These are phyloP conservation scores for Muscina levida DNA, from an alignment of 2,888 invertebrate genomes.

Conservation along the genomic window DNA sequence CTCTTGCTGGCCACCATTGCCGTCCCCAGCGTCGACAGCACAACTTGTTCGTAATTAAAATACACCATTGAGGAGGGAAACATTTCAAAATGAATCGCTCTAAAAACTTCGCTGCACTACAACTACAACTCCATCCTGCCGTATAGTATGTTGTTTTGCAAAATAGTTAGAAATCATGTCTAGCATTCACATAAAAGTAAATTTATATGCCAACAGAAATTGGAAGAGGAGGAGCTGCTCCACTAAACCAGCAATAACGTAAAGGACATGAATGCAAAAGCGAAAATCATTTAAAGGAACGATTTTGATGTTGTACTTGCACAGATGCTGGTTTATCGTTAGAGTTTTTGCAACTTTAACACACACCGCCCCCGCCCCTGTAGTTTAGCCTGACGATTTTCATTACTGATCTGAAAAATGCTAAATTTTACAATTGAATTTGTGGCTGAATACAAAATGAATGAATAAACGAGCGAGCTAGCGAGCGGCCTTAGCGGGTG, in stretches of 20 bases:
- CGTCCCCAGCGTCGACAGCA: too few relatives aligned
- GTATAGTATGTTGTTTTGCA: constrained; percentile 21
- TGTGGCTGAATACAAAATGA: constrained; percentile 60
- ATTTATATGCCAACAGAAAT: constrained; percentile 49
- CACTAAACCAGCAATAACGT: not conserved
- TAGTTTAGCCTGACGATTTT: constrained; percentile 40
- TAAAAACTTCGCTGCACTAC: constrained; percentile 53
- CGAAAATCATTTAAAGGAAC: constrained; percentile 10
- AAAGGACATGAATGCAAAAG: constrained; percentile 28
- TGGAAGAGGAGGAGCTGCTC: constrained; percentile 49
- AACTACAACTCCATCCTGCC: not conserved
- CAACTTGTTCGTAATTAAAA: constrained; percentile 58
- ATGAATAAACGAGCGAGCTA: constrained; percentile 4
- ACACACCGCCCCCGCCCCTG: too few relatives aligned
- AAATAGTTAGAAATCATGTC: constrained; percentile 51
- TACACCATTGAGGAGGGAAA: constrained; percentile 64
- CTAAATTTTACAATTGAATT: constrained; percentile 76
- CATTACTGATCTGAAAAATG: constrained; percentile 61
- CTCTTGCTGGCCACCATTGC: too few relatives aligned
- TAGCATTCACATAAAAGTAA: constrained; percentile 51
- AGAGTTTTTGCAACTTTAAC: constrained; percentile 5
- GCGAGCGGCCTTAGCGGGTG: not conserved
- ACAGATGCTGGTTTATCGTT: constrained; percentile 16
- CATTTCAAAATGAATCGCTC: constrained; percentile 61
- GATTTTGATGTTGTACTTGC: constrained; percentile 20